These are phyloP conservation scores for Cynopterus brachyotis DNA, from an alignment of 2,113 vertebrate genomes.

Conservation along the genomic window DNA sequence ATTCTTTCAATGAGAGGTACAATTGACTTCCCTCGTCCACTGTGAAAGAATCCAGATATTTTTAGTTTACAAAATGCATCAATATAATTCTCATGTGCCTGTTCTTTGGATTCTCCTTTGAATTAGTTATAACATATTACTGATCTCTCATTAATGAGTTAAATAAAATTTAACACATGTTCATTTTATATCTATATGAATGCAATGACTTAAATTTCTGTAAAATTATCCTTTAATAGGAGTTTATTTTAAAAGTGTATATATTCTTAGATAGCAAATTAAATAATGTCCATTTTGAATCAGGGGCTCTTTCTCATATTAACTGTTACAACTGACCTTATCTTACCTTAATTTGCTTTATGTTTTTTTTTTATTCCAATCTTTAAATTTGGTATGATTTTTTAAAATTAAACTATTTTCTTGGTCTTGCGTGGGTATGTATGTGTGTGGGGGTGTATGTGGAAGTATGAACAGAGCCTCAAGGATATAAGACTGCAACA, in stretches of 20 bases:
- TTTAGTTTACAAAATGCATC: neutral
- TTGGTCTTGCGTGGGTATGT: neutral
- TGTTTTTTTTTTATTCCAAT: neutral
- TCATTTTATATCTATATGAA: neutral
- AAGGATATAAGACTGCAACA: neutral
- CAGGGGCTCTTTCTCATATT: neutral
- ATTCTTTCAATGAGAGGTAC: neutral
- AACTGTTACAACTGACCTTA: neutral
- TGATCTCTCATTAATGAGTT: neutral
- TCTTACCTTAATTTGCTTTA: neutral
- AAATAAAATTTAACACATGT: neutral
- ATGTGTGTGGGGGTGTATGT: neutral
- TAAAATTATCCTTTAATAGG: neutral
- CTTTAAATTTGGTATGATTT: neutral
- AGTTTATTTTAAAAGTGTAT: neutral
- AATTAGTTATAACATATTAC: neutral
- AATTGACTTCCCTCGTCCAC: neutral
- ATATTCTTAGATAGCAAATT: neutral
- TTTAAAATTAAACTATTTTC: neutral
- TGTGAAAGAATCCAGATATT: neutral
- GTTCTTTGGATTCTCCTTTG: neutral
- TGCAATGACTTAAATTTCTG: neutral
- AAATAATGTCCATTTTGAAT: neutral
- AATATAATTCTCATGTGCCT: neutral
- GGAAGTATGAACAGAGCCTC: neutral